These are phyloP conservation scores for Anguilla japonica DNA, from an alignment of 2,113 vertebrate genomes.

Conservation along the genomic window DNA sequence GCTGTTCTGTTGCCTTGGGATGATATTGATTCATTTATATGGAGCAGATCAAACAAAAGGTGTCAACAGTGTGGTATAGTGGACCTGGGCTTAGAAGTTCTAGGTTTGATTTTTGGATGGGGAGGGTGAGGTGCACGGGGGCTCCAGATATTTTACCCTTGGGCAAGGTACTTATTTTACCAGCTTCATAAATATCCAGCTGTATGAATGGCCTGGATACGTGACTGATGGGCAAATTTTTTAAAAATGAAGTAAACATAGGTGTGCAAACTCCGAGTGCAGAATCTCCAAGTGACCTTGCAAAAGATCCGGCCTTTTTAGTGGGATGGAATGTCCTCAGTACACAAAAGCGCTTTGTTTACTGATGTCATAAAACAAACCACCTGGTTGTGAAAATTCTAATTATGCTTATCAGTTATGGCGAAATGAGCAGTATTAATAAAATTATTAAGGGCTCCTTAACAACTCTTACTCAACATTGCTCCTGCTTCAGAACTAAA, in stretches of 20 bases:
- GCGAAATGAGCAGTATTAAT: neutral
- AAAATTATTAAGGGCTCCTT: neutral
- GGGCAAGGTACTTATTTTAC: neutral
- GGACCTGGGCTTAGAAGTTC: neutral
- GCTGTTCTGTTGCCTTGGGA: neutral
- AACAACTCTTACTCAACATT: neutral
- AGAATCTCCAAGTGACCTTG: neutral
- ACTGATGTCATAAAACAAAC: neutral
- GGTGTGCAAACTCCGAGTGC: neutral
- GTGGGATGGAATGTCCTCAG: neutral
- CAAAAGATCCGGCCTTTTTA: neutral
- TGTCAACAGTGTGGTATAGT: neutral
- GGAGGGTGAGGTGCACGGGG: neutral
- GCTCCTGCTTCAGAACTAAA: neutral
- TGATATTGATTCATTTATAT: neutral
- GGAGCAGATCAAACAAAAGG: neutral
- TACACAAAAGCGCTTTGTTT: neutral
- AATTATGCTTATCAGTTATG: neutral
- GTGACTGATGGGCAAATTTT: neutral
- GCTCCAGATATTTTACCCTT: neutral
- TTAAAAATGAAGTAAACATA: neutral
- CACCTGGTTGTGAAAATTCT: neutral
- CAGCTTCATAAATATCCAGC: conserved; percentile 2
- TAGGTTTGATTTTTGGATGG: neutral
- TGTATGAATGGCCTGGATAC: neutral